Evolutionary conservation across 2,797 vertebrate genomes (phyloP).

Genomic region (Oreochromis mossambicus): DNA sequence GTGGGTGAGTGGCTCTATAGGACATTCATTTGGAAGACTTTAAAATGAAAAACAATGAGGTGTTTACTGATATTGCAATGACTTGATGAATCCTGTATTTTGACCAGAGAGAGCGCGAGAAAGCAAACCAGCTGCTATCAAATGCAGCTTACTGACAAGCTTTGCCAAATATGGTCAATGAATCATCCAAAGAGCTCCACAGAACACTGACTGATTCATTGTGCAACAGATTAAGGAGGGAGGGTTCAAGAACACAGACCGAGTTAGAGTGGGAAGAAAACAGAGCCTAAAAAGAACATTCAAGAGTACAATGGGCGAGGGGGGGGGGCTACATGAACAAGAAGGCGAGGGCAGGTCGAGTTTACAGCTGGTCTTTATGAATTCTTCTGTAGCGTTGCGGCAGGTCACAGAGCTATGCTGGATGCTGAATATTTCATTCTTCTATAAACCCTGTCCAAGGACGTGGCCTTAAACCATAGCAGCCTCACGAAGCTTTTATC

Average conservation of each 20-base stretch:
- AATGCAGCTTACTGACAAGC: not conserved
- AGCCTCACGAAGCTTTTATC: not conserved
- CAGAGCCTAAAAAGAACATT: not conserved
- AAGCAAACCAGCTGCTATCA: not conserved
- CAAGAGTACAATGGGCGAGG: not conserved
- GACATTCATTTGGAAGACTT: not conserved
- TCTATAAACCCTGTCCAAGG: slow-evolving; percentile 30
- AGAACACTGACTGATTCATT: not conserved
- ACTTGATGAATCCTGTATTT: not conserved
- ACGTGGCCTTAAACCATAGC: slow-evolving; percentile 11
- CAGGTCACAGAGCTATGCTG: slow-evolving; percentile 10
- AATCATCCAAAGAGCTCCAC: not conserved
- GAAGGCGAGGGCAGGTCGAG: not conserved
- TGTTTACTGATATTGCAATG: not conserved
- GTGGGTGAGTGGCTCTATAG: not conserved
- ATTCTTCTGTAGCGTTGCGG: not conserved
- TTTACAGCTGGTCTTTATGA: slow-evolving; percentile 21
- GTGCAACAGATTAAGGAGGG: not conserved
- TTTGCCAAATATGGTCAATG: not conserved
- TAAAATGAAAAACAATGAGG: not conserved
- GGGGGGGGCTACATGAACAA: not conserved
- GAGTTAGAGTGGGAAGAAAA: not conserved
- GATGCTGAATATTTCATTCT: slow-evolving; percentile 43
- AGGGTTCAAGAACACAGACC: not conserved
- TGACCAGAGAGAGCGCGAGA: not conserved